A percentile compares a stretch with the other conserved stretches of the same genome.
Conservation (phyloP, 1,140 invertebrate species). For the Calephelis nemesis region DNA sequence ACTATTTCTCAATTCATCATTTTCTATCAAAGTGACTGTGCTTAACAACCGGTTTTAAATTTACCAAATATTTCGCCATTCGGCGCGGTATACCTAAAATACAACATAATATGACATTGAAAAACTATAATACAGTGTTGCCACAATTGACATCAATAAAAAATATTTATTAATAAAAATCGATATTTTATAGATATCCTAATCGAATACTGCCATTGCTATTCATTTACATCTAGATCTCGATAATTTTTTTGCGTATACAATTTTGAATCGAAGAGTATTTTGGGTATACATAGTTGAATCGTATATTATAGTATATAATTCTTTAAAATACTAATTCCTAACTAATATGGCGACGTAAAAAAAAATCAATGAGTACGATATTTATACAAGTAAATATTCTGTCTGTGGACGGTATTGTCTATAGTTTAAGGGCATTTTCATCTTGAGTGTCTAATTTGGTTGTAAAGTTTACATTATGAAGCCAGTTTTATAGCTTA, state of each 20-base stretch:
- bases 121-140: background rate
- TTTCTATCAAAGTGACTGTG: no score
- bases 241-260: conserved; percentile 59
- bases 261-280: conserved; percentile 52
- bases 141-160: conserved; percentile 11
- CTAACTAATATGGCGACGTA: conserved; percentile 62
- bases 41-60: no score
- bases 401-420: conserved; percentile 71
- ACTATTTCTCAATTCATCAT: no score
- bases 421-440: conserved; percentile 58
- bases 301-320: conserved; percentile 29
- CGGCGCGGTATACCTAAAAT: background rate
- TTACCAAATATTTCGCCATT: background rate
- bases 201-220: conserved; percentile 44
- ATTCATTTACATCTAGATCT: conserved; percentile 54
- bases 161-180: conserved; percentile 30
- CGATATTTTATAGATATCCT: conserved; percentile 26
- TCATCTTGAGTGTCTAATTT: conserved; percentile 35
- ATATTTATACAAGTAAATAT: conserved; percentile 70
- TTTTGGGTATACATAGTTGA: conserved; percentile 65
- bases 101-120: background rate
- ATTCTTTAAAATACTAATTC: conserved; percentile 18
- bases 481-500: no score
- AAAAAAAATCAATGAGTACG: conserved; percentile 43
- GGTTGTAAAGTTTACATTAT: background rate